Percentiles rank a stretch among this genome's conserved stretches.
Evolutionary conservation across 2,888 invertebrate genomes (phyloP).

Genomic region (Punctoribates punctum): DNA sequence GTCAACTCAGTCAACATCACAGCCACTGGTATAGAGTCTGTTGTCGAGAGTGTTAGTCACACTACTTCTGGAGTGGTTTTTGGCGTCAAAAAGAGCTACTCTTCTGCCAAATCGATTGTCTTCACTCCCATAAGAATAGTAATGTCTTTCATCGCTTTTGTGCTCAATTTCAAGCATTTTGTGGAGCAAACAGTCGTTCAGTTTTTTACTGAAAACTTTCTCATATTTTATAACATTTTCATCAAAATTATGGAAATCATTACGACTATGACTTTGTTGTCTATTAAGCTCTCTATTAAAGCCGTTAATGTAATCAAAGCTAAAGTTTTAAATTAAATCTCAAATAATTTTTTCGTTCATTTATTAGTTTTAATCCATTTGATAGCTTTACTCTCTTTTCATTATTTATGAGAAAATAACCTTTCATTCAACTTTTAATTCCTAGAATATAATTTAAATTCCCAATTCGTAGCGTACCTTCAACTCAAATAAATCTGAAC

Average conservation of each 20-base stretch:
- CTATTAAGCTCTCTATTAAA: not conserved
- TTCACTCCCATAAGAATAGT: not conserved
- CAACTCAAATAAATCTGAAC: too few species aligned
- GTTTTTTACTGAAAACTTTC: not conserved
- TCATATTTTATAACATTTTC: not conserved
- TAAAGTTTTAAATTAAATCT: too few species aligned
- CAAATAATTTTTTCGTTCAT: too few species aligned
- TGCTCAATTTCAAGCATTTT: not conserved
- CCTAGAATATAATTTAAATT: too few species aligned
- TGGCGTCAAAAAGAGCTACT: not conserved
- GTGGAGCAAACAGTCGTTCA: not conserved
- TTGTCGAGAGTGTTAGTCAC: slow-evolving; percentile 35
- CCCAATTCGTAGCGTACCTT: too few species aligned
- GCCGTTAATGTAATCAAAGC: not conserved
- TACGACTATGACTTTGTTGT: not conserved
- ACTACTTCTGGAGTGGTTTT: not conserved
- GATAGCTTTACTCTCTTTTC: too few species aligned
- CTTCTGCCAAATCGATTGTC: not conserved
- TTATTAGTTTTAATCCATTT: too few species aligned
- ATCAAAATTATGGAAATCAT: not conserved
- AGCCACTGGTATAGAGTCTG: slow-evolving; percentile 31
- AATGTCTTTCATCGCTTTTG: too few species aligned
- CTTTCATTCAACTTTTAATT: too few species aligned
- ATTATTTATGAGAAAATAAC: too few species aligned
- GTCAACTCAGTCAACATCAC: slow-evolving; percentile 40